Percentiles rank a stretch among this genome's conserved stretches.
These are phyloP conservation scores for Ephialtes manifestator DNA, from an alignment of 2,888 invertebrate genomes.

Conservation along the genomic window DNA sequence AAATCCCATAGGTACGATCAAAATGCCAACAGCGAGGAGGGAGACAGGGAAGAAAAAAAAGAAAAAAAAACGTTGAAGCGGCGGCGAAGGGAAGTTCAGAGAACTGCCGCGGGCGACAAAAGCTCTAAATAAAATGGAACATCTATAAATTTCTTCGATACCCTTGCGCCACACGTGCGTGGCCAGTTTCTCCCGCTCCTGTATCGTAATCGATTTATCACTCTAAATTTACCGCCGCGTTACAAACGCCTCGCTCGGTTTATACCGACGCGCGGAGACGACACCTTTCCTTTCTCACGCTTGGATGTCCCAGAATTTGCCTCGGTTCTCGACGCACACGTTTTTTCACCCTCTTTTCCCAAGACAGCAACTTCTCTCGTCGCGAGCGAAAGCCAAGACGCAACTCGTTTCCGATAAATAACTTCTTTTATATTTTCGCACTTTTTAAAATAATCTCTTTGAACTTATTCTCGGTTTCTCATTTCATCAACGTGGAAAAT, in stretches of 20 bases:
- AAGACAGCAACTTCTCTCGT: background rate
- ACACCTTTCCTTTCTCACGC: conserved; percentile 24
- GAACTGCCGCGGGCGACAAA: background rate
- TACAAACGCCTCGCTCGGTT: conserved; percentile 22
- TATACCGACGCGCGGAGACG: background rate
- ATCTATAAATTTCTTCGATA: conserved; percentile 29
- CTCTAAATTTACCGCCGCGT: conserved; percentile 18
- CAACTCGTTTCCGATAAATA: conserved; percentile 18
- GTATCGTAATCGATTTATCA: conserved; percentile 38
- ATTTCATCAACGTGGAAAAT: background rate
- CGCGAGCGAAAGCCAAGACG: background rate
- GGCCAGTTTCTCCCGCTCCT: background rate
- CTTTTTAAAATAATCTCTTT: background rate
- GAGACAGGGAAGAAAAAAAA: background rate
- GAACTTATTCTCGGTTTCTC: conserved; percentile 8
- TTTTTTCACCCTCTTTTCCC: background rate
- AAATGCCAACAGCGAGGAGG: background rate
- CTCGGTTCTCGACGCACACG: background rate
- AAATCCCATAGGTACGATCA: conserved; percentile 18
- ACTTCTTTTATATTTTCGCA: conserved; percentile 23
- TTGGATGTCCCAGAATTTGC: background rate
- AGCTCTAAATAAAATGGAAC: conserved; percentile 37
- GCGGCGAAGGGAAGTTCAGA: background rate
- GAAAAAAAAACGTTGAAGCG: background rate
- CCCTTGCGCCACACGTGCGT: background rate